phyloP scores from a whole-genome alignment of 2,888 invertebrate genomes.

The Labia minor region DNA sequence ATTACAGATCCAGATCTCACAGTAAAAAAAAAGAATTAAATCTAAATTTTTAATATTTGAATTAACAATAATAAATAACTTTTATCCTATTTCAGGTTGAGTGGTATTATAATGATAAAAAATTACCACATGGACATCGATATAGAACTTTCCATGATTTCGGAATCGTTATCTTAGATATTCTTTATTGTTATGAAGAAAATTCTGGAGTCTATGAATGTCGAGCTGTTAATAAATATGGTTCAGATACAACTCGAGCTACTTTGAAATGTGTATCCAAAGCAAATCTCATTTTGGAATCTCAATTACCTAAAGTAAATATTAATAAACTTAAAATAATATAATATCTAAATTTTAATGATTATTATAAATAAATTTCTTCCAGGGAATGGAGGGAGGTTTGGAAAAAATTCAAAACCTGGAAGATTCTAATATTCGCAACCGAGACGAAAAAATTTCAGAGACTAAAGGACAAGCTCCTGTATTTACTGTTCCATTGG shows the following conservation, averaged over 20 bases:
- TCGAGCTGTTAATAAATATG: conserved; percentile 82
- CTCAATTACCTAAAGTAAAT: conserved; percentile 77
- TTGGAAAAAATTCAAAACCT: conserved; percentile 84
- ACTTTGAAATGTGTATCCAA: conserved; percentile 77
- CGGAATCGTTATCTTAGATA: conserved; percentile 90
- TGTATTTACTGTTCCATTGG: conserved; percentile 77
- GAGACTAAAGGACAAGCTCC: conserved; percentile 78
- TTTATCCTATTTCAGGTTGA: conserved; percentile 45
- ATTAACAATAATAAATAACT: too few relatives aligned
- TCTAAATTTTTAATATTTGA: background rate
- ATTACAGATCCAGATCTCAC: conserved; percentile 87
- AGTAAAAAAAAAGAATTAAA: conserved; percentile 35
- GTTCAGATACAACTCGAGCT: conserved; percentile 75
- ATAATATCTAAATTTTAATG: too few relatives aligned
- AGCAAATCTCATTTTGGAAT: conserved; percentile 79
- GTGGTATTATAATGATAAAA: conserved; percentile 90
- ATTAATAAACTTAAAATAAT: too few relatives aligned
- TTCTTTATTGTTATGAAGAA: conserved; percentile 91
- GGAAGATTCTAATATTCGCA: conserved; percentile 77
- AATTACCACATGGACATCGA: conserved; percentile 86
- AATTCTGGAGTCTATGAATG: conserved; percentile 92
- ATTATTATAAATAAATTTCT: conserved; percentile 19
- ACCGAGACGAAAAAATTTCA: conserved; percentile 57
- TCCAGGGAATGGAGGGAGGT: conserved; percentile 84
- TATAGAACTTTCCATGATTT: conserved; percentile 97